phyloP scores from a whole-genome alignment of 2,113 vertebrate genomes.

The Sylvia atricapilla region DNA sequence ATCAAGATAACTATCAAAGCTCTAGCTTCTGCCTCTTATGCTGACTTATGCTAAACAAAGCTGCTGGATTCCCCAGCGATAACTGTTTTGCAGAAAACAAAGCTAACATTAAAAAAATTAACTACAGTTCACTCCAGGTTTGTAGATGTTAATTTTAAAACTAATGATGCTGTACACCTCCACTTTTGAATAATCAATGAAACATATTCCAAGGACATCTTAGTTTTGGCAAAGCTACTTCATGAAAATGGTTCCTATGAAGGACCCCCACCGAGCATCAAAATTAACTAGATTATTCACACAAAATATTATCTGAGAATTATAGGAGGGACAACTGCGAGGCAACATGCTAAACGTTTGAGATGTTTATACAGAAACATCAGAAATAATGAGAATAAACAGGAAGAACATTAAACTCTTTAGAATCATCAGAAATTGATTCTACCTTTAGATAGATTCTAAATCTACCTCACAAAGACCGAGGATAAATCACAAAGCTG shows the following conservation, averaged over 20 bases:
- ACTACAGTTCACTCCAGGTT: background rate
- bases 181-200: background rate
- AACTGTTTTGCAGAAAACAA: background rate
- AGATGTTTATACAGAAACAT: background rate
- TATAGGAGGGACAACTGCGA: background rate
- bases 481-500: background rate
- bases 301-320: background rate
- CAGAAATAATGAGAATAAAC: background rate
- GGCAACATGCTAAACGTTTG: background rate
- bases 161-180: background rate
- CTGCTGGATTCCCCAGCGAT: accelerated
- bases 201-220: background rate
- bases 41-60: background rate
- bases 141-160: background rate
- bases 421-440: background rate
- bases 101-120: background rate
- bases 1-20: background rate
- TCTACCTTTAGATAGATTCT: background rate
- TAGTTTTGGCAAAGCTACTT: background rate
- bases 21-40: background rate
- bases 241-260: background rate
- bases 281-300: background rate
- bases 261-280: accelerated
- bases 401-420: background rate
- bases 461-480: background rate